These are phyloP conservation scores for Euplexia lucipara DNA, from an alignment of 2,888 invertebrate species.

Conservation along the genomic window DNA sequence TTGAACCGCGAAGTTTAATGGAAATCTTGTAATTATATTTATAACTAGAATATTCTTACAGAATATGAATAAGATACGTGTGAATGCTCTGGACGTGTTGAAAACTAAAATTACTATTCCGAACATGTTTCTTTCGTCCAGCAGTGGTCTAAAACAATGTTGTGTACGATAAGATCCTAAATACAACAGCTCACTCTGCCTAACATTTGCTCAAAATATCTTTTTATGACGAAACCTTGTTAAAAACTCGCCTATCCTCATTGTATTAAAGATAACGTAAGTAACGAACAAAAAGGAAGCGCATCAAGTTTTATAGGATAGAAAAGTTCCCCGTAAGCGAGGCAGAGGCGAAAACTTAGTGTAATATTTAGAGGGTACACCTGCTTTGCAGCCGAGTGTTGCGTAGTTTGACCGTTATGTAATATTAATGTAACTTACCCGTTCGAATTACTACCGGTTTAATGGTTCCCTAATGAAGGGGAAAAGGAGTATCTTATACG, in stretches of 20 bases:
- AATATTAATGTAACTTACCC: constrained; percentile 42
- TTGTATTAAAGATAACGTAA: constrained; percentile 56
- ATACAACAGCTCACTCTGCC: not conserved
- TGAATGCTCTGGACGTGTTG: not conserved
- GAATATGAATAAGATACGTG: constrained; percentile 21
- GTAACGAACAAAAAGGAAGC: constrained; percentile 57
- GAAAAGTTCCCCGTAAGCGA: constrained; percentile 47
- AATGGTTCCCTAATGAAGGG: constrained; percentile 55
- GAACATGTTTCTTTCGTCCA: constrained; percentile 3
- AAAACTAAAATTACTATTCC: constrained; percentile 17
- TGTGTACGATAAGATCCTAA: constrained; percentile 7
- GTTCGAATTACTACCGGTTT: constrained; percentile 44
- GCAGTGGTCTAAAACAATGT: constrained; percentile 20
- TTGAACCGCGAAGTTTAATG: constrained; percentile 47
- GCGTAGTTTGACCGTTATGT: constrained; percentile 44
- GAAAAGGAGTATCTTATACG: constrained; percentile 63
- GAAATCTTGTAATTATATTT: constrained; percentile 38
- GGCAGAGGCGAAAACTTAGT: constrained; percentile 34
- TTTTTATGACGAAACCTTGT: constrained; percentile 43
- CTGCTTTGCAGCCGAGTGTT: constrained; percentile 36
- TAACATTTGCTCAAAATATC: constrained; percentile 23
- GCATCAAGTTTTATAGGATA: constrained; percentile 57
- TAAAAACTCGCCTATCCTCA: constrained; percentile 46
- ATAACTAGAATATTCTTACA: constrained; percentile 5
- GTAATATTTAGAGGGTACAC: constrained; percentile 49